Percentiles rank a stretch among this genome's conserved stretches.
Conservation (phyloP, 2,797 vertebrate species). For the Meda fulgida region DNA sequence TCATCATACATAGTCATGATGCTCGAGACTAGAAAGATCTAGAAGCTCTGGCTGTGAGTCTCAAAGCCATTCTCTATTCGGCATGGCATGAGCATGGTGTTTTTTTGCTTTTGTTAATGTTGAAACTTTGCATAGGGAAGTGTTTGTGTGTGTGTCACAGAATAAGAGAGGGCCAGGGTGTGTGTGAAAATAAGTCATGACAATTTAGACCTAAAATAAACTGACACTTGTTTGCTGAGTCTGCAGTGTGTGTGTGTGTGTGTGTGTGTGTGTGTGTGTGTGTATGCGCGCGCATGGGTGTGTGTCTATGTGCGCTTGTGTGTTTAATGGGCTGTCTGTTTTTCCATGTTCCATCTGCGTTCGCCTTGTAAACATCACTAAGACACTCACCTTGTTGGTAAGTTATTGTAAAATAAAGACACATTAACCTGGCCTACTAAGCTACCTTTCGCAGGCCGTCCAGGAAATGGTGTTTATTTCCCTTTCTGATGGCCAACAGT, state of each 20-base stretch:
- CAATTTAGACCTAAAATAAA: constrained; percentile 57
- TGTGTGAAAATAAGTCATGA: constrained; percentile 55
- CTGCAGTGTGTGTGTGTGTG: constrained; percentile 5
- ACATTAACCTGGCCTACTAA: constrained; percentile 3
- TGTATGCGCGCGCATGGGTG: neutral
- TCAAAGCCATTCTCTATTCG: constrained; percentile 22
- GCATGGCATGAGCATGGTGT: neutral
- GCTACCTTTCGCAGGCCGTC: neutral
- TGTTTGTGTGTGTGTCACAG: constrained; percentile 27
- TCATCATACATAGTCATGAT: constrained; percentile 25
- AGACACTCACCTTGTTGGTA: constrained; percentile 16
- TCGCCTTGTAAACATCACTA: constrained; percentile 24
- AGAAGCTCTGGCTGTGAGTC: constrained; percentile 14
- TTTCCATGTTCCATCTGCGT: constrained; percentile 18
- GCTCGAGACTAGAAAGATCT: neutral
- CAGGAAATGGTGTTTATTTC: constrained; percentile 14
- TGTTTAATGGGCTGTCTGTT: constrained; percentile 30
- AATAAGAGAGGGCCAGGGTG: constrained; percentile 32
- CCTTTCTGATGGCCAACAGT: neutral
- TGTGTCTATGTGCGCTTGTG: constrained; percentile 6
- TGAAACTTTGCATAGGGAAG: constrained; percentile 40
- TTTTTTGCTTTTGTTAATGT: constrained; percentile 9
- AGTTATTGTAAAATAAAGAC: constrained; percentile 25
- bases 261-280: constrained; percentile 14
- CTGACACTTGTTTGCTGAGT: constrained; percentile 44